Evolutionary conservation across 2,113 vertebrate species (phyloP), one percentile per base, ranked within the genome.

Genomic region (Tapirus terrestris): DNA sequence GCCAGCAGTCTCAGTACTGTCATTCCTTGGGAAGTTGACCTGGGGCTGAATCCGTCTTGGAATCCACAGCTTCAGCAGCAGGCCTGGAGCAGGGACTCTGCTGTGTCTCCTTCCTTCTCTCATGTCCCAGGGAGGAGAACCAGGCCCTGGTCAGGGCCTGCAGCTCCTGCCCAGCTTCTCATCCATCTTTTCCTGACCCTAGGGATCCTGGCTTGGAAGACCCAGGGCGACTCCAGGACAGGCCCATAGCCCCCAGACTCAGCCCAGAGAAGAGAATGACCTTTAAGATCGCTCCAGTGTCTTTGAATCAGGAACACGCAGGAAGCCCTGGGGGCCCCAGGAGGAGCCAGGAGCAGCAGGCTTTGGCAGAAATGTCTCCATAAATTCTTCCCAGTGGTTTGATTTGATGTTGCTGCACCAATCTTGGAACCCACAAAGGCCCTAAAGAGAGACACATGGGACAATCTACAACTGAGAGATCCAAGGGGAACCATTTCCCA

Each of bases 21-120:
- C 95, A 79, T 97, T 97, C 88, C 80, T 95, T 43, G 8, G 80
- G 91, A 97, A 96, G 94, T 96, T 97, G 77, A 96, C 96, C 88
- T n/a, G 31, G 27, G 95, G 82, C 75, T 97, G 84, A 80, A 86
- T 98, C 97, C 96, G 82, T 97, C 36, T 0, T 81, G 70, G 77
- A 97, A 97, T 96, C 96, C 45, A 0, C 84, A 96, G n/a, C 29
- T 48, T 93, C 92, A 91, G 96, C 63, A 92, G 67, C 67, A 27
- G 65, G 90, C 95, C 82, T 84, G 68, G 65, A 76, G 95, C 87
- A 14, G 51, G 0, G 0, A 58, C 16, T 0, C 81, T 91, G 56
- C 77, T 86, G 84, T 67, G 87, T 95, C 85, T 94, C 89, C 94
- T 63, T 25, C 1, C 67, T 95, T 91, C 76, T 96, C 77, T 93